Evolutionary conservation across 2,797 vertebrate genomes (phyloP), one percentile per base, ranked within the genome.

Genomic region (Poeciliopsis presidionis): DNA sequence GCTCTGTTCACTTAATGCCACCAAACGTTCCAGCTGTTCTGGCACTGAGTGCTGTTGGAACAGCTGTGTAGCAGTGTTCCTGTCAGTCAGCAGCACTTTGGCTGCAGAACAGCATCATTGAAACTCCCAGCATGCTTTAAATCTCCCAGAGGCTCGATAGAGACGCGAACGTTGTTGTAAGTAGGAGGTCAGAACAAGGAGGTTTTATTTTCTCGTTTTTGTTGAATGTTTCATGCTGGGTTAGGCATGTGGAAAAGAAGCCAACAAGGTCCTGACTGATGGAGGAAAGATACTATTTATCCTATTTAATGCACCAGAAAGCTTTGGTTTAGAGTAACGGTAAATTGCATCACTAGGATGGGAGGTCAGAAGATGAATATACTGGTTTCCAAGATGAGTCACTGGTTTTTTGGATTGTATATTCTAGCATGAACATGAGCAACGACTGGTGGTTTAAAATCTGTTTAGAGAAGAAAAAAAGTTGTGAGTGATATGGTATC

Each of bases 21-120:
- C 92, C 93, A 95, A 97, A 96, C 92, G 93, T 93, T 94, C 95
- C 96, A 96, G 96, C 96, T 97, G 96, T 94, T 89, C 90, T 90
- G 94, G 87, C 93, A 93, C 89, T 78, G 67, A 83, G 81, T 61
- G 45, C 83, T 67, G 84, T 79, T 74, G 49, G 82, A 93, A 84
- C 95, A 95, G 93, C 93, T 95, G 94, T 89, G 81, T 47, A 41
- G 33, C 76, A 41, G 36, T 85, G 85, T 92, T 90, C 86, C 91
- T 92, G 93, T 91, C 92, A 93, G 75, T 91, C 89, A 88, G 76
- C 77, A 86, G 80, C 84, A 84, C 78, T 47, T 72, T 76, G 69
- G 81, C 79, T 76, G 73, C 87, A 90, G 90, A 89, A 94, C 90
- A 89, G 87, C 86, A 88, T 84, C 87, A 80, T 94, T 95, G 94